phyloP scores from a whole-genome alignment of 2,113 vertebrate species.

The Prunella fulvescens region DNA sequence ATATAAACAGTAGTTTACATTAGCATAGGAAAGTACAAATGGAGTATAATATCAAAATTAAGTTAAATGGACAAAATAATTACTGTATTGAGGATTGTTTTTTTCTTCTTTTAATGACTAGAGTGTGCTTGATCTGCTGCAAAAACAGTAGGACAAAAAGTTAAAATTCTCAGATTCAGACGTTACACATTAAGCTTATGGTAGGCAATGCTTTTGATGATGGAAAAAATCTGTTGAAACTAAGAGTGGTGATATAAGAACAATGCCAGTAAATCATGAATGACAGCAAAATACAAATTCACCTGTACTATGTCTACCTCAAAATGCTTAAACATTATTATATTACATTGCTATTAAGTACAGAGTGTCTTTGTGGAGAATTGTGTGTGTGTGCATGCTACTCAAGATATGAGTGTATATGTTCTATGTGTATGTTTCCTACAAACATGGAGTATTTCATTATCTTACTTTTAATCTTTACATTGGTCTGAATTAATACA shows the following conservation, averaged over 20 bases:
- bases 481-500: not conserved
- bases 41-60: not conserved
- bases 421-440: not conserved
- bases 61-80: not conserved
- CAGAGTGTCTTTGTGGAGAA: not conserved
- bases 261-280: not conserved
- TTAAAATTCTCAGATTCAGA: not conserved
- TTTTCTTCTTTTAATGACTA: not conserved
- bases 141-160: not conserved
- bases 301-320: not conserved
- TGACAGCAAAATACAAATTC: not conserved
- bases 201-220: not conserved
- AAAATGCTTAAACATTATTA: not conserved
- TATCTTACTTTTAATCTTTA: not conserved
- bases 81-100: not conserved
- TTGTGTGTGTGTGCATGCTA: not conserved
- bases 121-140: not conserved
- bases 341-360: not conserved
- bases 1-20: not conserved
- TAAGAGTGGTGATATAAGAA: not conserved
- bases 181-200: not conserved
- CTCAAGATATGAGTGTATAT: not conserved
- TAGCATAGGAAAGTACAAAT: not conserved
- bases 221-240: not conserved
- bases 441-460: not conserved